Evolutionary conservation across 2,797 vertebrate species (phyloP), one percentile per base, ranked within the genome.

Genomic region (Melanotaenia parkinsoni): DNA sequence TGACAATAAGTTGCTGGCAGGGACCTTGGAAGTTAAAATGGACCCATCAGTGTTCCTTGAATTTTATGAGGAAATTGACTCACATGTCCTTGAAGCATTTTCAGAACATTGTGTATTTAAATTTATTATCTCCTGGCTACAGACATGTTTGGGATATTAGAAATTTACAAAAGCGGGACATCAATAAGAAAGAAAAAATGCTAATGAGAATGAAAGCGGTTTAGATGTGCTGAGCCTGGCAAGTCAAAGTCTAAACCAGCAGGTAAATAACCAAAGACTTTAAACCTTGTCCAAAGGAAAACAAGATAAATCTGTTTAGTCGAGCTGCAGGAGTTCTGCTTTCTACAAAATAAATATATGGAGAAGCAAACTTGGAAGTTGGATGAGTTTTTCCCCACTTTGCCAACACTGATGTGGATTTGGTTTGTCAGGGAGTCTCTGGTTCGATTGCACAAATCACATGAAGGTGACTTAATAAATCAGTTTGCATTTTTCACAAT

Each of bases 381-480:
- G 10, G 22, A 51, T n/a, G 28, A n/a, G 8, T 18, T 47, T 6
- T 51, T 12, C 43, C 51, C 61, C 59, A 35, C 50, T 37, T 71
- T 37, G 74, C 68, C 65, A 66, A 51, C 37, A 2, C 59, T 28
- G 20, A 35, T 20, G 70, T 58, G 63, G 26, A 40, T 14, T 62
- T 40, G 26, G 43, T 77, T 32, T 65, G 56, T 71, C 66, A 37
- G 75, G 56, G n/a, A 63, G 65, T 10, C 50, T 26, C 35, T 16
- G 1, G 58, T 59, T 53, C 22, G 4, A 26, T 4, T 13, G 51
- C n/a, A 18, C 65, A 40, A 45, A 76, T 78, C 62, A 47, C 75
- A 57, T 56, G 43, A 72, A 75, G 72, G 75, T 78, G 83, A 83
- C 72, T 73, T 69, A 37, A 76, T 63, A 54, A 67, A 81, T 74